Evolutionary conservation across 2,888 invertebrate genomes (phyloP).

Genomic region (Drosophila peninsularis): DNA sequence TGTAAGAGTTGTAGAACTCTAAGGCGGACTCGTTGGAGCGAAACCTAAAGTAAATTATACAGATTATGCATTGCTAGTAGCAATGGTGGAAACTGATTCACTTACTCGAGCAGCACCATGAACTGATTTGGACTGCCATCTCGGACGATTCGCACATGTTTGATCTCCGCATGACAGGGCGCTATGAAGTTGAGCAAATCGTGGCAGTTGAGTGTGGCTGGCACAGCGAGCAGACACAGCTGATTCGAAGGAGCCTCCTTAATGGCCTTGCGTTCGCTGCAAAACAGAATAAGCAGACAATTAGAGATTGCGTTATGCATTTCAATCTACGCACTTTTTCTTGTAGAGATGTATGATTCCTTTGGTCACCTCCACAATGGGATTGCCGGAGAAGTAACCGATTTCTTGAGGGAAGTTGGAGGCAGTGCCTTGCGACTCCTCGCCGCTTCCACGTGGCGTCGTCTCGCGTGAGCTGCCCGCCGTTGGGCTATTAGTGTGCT

Average conservation of each 20-base stretch:
- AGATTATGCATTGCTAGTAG: neutral
- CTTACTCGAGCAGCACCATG: constrained; percentile 96
- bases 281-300: neutral
- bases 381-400: constrained; percentile 97
- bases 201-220: constrained; percentile 95
- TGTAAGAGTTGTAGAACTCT: constrained; percentile 96
- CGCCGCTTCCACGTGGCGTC: constrained; percentile 83
- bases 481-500: constrained; percentile 71
- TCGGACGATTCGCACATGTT: constrained; percentile 95
- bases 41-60: constrained; percentile 82
- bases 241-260: constrained; percentile 91
- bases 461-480: constrained; percentile 87
- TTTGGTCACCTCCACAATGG: constrained; percentile 95
- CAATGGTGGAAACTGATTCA: constrained; percentile 44
- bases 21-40: constrained; percentile 91
- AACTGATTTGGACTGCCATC: constrained; percentile 98
- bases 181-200: constrained; percentile 97
- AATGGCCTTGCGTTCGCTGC: constrained; percentile 90
- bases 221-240: constrained; percentile 94
- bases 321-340: constrained; percentile 90
- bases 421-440: constrained; percentile 42
- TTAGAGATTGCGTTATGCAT: neutral
- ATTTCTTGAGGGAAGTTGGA: constrained; percentile 86
- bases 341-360: constrained; percentile 98
- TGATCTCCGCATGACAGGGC: constrained; percentile 95